A percentile compares a stretch with the other conserved stretches of the same genome.
Evolutionary conservation across 2,113 vertebrate species (phyloP).

Genomic region (Barbus barbus): DNA sequence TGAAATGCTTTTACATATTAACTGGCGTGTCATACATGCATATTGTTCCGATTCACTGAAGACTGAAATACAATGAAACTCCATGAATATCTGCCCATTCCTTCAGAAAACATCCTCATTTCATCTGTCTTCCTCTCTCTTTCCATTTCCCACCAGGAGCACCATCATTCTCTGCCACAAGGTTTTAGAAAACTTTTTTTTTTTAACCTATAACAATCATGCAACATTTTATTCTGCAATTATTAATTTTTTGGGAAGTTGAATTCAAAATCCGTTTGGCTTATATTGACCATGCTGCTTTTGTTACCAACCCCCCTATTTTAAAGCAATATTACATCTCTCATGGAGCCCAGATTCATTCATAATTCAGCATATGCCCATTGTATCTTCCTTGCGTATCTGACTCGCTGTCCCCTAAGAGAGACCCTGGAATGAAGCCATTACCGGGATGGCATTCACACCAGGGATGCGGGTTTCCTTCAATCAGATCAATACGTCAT

Average conservation of each 20-base stretch:
- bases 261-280: not conserved
- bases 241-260: not conserved
- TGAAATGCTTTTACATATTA: not conserved
- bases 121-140: not conserved
- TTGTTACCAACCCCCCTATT: not conserved
- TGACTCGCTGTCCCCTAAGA: not conserved
- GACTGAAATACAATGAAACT: not conserved
- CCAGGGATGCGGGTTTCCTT: not conserved
- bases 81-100: not conserved
- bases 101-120: not conserved
- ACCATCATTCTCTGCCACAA: not conserved
- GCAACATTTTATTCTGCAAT: not conserved
- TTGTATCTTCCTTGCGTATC: not conserved
- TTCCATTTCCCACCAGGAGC: not conserved
- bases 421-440: not conserved
- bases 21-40: not conserved
- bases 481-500: not conserved
- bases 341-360: constrained; percentile 8
- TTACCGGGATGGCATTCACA: not conserved
- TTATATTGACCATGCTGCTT: not conserved
- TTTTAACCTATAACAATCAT: not conserved
- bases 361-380: constrained; percentile 19
- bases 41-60: not conserved
- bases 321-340: not conserved
- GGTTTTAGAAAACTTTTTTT: not conserved